These are phyloP conservation scores for Lynx canadensis DNA, from an alignment of 2,113 vertebrate genomes.

Conservation along the genomic window DNA sequence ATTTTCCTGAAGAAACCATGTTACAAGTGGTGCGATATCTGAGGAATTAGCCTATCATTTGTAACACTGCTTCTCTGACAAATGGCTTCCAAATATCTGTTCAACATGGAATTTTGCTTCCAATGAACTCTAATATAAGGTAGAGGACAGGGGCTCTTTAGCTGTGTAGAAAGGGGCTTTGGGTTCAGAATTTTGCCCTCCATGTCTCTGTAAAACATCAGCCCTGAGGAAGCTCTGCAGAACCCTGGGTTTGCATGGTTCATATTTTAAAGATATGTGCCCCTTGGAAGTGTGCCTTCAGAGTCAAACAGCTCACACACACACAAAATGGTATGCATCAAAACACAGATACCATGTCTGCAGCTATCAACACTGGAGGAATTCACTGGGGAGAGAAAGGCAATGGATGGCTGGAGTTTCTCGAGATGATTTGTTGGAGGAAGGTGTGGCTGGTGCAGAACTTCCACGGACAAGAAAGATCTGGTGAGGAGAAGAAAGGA, in stretches of 20 bases:
- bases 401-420: background rate
- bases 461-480: background rate
- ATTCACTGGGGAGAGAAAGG: background rate
- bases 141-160: background rate
- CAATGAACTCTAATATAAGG: background rate
- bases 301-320: background rate
- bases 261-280: background rate
- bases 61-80: background rate
- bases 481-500: background rate
- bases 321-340: background rate
- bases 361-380: background rate
- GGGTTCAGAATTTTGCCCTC: background rate
- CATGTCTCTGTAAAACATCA: background rate
- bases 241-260: background rate
- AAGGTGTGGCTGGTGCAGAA: background rate
- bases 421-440: background rate
- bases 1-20: background rate
- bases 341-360: accelerated
- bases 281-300: background rate
- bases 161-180: background rate
- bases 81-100: background rate
- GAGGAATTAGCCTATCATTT: background rate
- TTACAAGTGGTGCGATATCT: background rate
- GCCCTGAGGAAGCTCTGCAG: background rate
- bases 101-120: background rate